Base-by-base conservation (phyloP, 2,888 invertebrate species). In the Lepidochitona cinerea region DNA sequence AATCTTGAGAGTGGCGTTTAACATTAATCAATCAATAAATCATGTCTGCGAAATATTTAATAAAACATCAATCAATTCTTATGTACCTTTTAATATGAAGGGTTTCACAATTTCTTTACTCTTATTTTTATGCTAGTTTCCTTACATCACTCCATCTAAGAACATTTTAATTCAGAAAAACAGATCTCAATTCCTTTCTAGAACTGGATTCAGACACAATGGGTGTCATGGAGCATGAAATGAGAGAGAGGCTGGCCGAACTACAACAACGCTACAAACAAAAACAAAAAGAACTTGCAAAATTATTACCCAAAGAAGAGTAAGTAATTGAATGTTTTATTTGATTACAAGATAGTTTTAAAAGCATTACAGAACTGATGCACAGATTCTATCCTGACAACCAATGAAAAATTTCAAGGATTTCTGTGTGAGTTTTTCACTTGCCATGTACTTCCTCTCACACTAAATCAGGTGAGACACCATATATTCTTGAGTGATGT, bases 211-310 rank as follows among this genome's bases (percentile, higher is more conserved):
- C 83, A 37, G 85, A 85, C 65, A 81, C 80, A 72, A 88, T 89
- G 80, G 88, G 88, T 69, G 83, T 85, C 37, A 84, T 83, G 33
- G 96, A 96, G 89, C 92, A 95, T 84, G 95, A 95, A 84, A 96
- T 96, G 95, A 93, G 96, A 53, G 93, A 94, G 90, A 93, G 94
- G 73, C 89, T 97, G 76, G 95, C 95, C 32, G 96, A 96, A 70
- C 92, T 97, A 36, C 95, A 96, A 85, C 92, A 94, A 35, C 94
- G 95, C 86, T 92, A 96, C 87, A 94, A 94, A 77, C 96, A 96
- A 88, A 96, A 96, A 87, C 95, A 96, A 87, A 94, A 94, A 37
- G 95, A 96, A 89, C 91, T 97, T n/a, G 87, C 88, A 9, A 93
- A 92, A 83, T 92, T 93, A 72, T 83, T 90, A 86, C 73, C 83